Conservation (phyloP, 2,888 invertebrate species). For the Lycophotia porphyrea region DNA sequence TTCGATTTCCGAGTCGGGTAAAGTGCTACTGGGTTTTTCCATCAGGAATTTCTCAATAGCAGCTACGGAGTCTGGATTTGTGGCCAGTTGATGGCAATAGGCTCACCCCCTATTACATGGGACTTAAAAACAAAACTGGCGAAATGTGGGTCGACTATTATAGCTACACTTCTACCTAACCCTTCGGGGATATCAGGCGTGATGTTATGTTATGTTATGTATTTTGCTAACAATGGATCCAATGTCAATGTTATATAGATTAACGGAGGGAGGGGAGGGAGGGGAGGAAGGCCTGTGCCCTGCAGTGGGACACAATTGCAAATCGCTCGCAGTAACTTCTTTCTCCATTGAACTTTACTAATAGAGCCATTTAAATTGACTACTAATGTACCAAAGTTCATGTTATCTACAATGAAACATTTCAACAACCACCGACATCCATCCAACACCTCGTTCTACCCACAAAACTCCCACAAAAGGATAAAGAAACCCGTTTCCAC, state of each 20-base stretch:
- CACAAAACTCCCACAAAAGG: slow-evolving; percentile 50
- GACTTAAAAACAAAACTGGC: too few relatives aligned
- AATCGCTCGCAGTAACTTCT: neutral
- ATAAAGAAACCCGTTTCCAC: slow-evolving; percentile 50
- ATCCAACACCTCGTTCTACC: slow-evolving; percentile 33
- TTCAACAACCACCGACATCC: neutral
- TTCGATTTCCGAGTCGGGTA: too few relatives aligned
- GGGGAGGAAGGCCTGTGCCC: rapidly evolving
- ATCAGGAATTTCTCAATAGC: too few relatives aligned
- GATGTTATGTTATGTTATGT: too few relatives aligned
- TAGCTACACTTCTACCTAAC: too few relatives aligned
- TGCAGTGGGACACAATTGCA: neutral
- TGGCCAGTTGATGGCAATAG: too few relatives aligned
- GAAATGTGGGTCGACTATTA: too few relatives aligned
- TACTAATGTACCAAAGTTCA: neutral
- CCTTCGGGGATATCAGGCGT: too few relatives aligned
- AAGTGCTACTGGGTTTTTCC: too few relatives aligned
- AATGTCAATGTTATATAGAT: neutral
- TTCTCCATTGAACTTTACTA: neutral
- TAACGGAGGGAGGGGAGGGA: neutral
- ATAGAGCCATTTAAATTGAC: neutral
- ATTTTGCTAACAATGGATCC: neutral
- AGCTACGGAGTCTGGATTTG: too few relatives aligned
- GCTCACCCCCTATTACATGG: too few relatives aligned
- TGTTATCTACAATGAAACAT: neutral